Percentiles rank a stretch among this genome's conserved stretches.
These are phyloP conservation scores for Odontomyia ornata DNA, from an alignment of 2,888 invertebrate genomes.

Conservation along the genomic window DNA sequence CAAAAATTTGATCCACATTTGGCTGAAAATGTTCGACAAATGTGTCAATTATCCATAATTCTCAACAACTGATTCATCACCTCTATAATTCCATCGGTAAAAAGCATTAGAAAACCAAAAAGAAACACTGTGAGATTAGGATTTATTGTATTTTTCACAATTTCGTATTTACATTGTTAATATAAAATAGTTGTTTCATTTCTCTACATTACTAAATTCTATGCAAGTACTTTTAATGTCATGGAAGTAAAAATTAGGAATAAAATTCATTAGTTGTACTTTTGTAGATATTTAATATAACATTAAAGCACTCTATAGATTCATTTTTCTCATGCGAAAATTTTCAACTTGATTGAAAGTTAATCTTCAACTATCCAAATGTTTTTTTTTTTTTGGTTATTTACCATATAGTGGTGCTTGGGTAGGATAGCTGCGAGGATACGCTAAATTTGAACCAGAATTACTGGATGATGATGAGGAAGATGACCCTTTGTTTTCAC, in stretches of 20 bases:
- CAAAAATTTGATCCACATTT: background rate
- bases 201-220: conserved; percentile 12
- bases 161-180: conserved; percentile 38
- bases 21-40: background rate
- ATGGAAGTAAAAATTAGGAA: conserved; percentile 14
- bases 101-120: background rate
- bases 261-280: background rate
- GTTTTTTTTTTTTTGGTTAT: background rate
- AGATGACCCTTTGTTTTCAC: conserved; percentile 56
- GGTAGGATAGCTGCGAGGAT: conserved; percentile 60
- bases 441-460: conserved; percentile 51
- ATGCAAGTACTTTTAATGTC: background rate
- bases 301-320: conserved; percentile 34
- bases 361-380: background rate
- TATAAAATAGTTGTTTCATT: conserved; percentile 35
- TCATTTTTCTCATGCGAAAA: background rate
- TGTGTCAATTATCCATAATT: background rate
- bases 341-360: background rate
- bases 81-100: too few relatives aligned
- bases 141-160: conserved; percentile 18
- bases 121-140: background rate
- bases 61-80: background rate
- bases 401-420: conserved; percentile 55
- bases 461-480: conserved; percentile 44
- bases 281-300: background rate